These are phyloP conservation scores for Ernsta delagoae DNA, from an alignment of 2,888 invertebrate species.

Conservation along the genomic window DNA sequence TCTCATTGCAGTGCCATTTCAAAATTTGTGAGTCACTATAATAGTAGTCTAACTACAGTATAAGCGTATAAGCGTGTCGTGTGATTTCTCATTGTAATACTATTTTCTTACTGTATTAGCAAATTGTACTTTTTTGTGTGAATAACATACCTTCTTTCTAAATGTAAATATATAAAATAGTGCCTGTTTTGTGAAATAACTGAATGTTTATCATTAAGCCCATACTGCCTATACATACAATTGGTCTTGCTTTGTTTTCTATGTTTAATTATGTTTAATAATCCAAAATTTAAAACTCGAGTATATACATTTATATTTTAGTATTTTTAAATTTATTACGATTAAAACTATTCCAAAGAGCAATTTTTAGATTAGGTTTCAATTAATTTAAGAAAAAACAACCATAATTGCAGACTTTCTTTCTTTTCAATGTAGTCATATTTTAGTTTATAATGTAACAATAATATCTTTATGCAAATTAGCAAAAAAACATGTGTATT, in stretches of 20 bases:
- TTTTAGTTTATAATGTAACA: neutral
- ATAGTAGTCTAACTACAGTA: constrained; percentile 28
- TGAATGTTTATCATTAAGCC: neutral
- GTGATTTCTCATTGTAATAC: constrained; percentile 23
- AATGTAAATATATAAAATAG: neutral
- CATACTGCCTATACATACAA: neutral
- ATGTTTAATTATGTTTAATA: neutral
- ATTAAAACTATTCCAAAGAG: constrained; percentile 46
- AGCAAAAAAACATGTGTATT: neutral
- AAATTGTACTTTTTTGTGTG: neutral
- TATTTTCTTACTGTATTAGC: constrained; percentile 14
- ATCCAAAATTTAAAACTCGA: neutral
- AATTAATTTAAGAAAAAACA: constrained; percentile 19
- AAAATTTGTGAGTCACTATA: constrained; percentile 19
- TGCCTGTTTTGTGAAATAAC: neutral
- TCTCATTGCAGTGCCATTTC: constrained; percentile 29
- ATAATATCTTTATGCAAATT: neutral
- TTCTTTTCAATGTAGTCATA: neutral
- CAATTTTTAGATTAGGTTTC: constrained; percentile 39
- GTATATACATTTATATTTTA: constrained; percentile 13
- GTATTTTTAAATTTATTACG: constrained; percentile 27
- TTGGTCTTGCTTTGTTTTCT: neutral
- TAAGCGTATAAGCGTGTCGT: constrained; percentile 6
- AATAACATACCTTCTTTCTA: neutral
- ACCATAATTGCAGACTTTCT: neutral